These are phyloP conservation scores for Phenganax subtilis DNA, from an alignment of 92 coral and sea anemone genomes.

Conservation along the genomic window DNA sequence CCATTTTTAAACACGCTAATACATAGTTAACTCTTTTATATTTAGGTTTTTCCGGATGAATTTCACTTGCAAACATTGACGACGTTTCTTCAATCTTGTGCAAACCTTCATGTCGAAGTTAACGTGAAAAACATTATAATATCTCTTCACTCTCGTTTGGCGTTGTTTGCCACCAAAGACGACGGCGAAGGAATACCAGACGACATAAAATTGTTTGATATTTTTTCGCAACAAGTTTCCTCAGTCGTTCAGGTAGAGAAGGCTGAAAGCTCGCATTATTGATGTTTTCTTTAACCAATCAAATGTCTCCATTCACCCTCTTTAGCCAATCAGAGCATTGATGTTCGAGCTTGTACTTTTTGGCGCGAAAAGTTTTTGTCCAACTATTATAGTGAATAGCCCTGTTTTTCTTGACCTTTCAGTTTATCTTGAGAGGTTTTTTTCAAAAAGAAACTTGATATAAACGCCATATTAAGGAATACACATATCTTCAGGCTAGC, in stretches of 20 bases:
- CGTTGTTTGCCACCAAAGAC: conserved; percentile 88
- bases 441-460: neutral
- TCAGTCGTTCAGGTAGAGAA: conserved; percentile 83
- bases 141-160: conserved; percentile 80
- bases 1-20: neutral
- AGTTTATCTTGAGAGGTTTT: neutral
- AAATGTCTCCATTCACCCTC: neutral
- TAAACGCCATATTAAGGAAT: neutral
- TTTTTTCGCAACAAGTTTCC: conserved; percentile 95
- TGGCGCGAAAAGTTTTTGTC: neutral
- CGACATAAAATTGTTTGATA: conserved; percentile 78
- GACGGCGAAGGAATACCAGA: conserved; percentile 96
- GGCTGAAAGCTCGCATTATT: too few species aligned
- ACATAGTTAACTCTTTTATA: neutral
- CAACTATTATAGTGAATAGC: neutral
- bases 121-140: conserved; percentile 95
- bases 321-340: neutral
- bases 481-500: neutral
- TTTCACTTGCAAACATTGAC: conserved; percentile 90
- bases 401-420: too few species aligned
- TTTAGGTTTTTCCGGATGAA: conserved; percentile 94
- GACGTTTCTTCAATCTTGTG: conserved; percentile 77
- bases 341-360: neutral
- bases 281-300: neutral
- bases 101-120: conserved; percentile 81